Conservation (phyloP, 2,888 invertebrate species). For the Metacarcinus magister region DNA sequence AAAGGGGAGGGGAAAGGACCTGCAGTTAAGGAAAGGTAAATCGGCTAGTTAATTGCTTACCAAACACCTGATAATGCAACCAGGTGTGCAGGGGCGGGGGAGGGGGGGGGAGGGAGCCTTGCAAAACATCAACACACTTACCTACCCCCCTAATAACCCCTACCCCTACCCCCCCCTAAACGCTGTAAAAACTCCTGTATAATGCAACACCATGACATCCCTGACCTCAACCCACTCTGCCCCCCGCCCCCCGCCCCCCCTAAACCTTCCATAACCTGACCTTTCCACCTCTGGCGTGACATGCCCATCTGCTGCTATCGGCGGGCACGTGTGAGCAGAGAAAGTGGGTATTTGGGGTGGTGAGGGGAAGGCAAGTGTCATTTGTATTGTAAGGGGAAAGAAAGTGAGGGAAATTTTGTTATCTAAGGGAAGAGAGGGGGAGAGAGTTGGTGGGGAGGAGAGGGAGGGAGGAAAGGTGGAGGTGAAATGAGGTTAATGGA, state of each 20-base stretch:
- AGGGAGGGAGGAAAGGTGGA: neutral
- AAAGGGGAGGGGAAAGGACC: neutral
- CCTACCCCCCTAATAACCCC: neutral
- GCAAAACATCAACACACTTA: neutral
- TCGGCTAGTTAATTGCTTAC: neutral
- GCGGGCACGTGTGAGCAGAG: neutral
- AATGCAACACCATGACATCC: constrained; percentile 8
- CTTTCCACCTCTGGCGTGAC: neutral
- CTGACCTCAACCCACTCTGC: neutral
- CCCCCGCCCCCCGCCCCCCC: neutral
- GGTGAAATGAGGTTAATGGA: no score
- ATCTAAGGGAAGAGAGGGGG: neutral
- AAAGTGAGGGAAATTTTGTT: neutral
- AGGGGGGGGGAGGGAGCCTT: neutral
- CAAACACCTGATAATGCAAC: neutral
- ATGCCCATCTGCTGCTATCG: neutral
- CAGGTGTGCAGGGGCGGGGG: neutral
- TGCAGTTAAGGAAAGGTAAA: neutral
- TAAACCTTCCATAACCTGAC: neutral
- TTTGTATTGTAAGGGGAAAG: no score
- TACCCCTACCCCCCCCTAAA: neutral
- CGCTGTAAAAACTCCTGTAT: neutral
- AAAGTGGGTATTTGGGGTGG: neutral
- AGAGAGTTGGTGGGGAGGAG: neutral
- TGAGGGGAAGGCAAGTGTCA: neutral